Base-by-base conservation (phyloP, 1,140 invertebrate genomes). In the Charaxes varanes region DNA sequence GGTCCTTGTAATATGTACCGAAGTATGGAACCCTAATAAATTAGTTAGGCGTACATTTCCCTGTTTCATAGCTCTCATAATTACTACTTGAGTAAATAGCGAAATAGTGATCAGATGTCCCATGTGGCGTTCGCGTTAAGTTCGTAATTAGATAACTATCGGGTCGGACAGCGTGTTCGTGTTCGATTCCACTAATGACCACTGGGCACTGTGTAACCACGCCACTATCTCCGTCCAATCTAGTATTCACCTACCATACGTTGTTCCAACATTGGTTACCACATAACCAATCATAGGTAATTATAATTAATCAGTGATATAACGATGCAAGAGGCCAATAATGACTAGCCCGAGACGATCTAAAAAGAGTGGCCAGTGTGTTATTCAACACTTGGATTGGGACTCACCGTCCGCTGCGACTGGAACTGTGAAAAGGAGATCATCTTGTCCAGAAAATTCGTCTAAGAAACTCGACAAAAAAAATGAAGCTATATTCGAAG, bases 391-490 rank as follows among this genome's bases (percentile, higher is more conserved):
- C 52, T 72, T 89, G 41, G 89, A 90, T 41, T 90, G 89, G 89
- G 89, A 90, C 58, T 90, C 88, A 4, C 88, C 88, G n/a, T 89
- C 88, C n/a, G 65, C 86, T 1, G 86, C 86, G 47, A 90, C 89
- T 2, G 89, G 89, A 4, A 90, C 89, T 0, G 88, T 90, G 0
- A 89, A 89, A 55, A 76, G 88, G 44, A 73, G 89, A 21, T 78
- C 78, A 7, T 90, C 88, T n/a, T 85, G 76, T 43, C 76, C 78
- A 14, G 71, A 80, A 43, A 66, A 60, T 37, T 53, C 73, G 1
- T 43, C 56, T 6, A 69, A 62, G 32, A 44, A 43, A 8, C 44
- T 36, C 5, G 11, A 40, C 18, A 48, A 40, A 35, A 49, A 34
- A 13, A 55, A 68, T 4, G 65, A 70, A 7, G 58, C 57, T 2